phyloP scores from a whole-genome alignment of 2,113 vertebrate species.

The Sorex fumeus region DNA sequence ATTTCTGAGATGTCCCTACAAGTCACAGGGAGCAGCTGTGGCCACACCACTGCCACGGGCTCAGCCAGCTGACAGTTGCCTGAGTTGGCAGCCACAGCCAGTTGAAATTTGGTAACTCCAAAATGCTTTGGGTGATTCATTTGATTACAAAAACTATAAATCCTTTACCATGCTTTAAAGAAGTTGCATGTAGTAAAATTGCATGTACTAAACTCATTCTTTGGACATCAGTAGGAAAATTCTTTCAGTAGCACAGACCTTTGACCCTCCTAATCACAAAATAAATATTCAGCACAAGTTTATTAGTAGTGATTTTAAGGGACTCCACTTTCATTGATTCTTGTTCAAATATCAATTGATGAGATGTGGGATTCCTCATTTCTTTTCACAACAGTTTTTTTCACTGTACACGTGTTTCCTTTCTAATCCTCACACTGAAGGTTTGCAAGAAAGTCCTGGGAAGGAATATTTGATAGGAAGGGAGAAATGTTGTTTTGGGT shows the following conservation, averaged over 20 bases:
- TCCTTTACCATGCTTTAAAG: conserved; percentile 29
- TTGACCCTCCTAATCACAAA: neutral
- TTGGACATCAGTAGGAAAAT: neutral
- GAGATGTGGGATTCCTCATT: no score
- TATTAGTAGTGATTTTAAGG: neutral
- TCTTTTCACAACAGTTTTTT: no score
- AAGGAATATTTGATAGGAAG: neutral
- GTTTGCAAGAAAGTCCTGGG: neutral
- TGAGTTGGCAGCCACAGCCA: neutral
- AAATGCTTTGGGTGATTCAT: neutral
- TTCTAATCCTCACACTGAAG: neutral
- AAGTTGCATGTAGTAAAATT: neutral
- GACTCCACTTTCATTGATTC: neutral
- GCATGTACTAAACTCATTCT: neutral
- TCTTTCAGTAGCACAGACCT: neutral
- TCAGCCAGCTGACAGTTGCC: conserved; percentile 56
- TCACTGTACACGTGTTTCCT: neutral
- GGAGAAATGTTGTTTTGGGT: neutral
- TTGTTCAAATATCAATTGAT: neutral
- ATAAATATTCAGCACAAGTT: conserved; percentile 24
- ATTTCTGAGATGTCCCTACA: neutral
- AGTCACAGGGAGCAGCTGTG: conserved; percentile 65
- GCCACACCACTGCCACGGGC: neutral
- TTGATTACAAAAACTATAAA: neutral
- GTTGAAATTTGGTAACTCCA: conserved; percentile 33